These are phyloP conservation scores for Gadus macrocephalus DNA, from an alignment of 2,113 vertebrate genomes.

Conservation along the genomic window DNA sequence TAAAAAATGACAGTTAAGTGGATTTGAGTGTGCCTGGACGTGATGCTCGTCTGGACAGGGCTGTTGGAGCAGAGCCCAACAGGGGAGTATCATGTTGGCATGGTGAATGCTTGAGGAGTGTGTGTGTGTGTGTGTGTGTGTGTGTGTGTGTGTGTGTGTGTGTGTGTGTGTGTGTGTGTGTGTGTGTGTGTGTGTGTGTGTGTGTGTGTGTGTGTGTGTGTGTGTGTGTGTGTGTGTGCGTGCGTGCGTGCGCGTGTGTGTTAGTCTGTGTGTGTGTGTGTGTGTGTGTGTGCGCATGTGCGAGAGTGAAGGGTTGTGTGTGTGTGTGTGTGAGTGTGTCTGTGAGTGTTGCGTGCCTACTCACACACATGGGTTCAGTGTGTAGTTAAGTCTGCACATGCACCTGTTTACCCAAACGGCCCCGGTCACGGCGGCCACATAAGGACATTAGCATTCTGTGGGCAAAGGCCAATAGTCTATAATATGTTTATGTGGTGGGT, in stretches of 20 bases:
- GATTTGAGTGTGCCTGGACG: too few relatives aligned
- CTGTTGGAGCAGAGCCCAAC: too few relatives aligned
- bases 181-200: neutral
- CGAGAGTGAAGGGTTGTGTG: too few relatives aligned
- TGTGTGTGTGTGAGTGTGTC: too few relatives aligned
- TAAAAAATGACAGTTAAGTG: too few relatives aligned
- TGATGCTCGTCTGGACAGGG: too few relatives aligned
- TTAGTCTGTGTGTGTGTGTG: neutral
- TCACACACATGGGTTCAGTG: neutral
- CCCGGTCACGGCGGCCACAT: conserved; percentile 16
- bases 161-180: neutral
- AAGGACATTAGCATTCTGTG: conserved; percentile 53
- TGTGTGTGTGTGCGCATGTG: too few relatives aligned
- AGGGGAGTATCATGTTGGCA: too few relatives aligned
- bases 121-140: neutral
- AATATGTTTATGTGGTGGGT: conserved; percentile 33
- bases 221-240: neutral
- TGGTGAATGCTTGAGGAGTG: neutral
- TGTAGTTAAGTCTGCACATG: neutral
- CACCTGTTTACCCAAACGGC: neutral
- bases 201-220: neutral
- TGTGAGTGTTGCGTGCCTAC: too few relatives aligned
- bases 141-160: neutral
- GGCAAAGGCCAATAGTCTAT: conserved; percentile 36
- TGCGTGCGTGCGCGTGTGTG: neutral